These are phyloP conservation scores for Onychostoma macrolepis DNA, from an alignment of 2,113 vertebrate species.

Conservation along the genomic window DNA sequence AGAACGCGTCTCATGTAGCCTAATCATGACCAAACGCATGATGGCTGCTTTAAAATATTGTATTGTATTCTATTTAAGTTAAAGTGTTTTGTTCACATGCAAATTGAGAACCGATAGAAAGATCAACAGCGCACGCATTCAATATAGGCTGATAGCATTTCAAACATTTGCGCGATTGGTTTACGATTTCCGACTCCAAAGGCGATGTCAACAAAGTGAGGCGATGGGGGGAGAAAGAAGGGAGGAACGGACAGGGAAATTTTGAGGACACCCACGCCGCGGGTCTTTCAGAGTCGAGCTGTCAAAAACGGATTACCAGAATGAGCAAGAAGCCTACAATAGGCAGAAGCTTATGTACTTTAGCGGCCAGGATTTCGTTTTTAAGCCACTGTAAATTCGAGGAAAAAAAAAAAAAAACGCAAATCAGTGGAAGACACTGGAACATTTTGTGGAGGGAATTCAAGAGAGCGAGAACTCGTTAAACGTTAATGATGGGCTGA, in stretches of 20 bases:
- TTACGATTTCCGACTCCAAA: constrained; percentile 11
- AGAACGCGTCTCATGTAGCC: background rate
- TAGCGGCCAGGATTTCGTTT: constrained; percentile 70
- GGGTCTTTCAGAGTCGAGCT: constrained; percentile 66
- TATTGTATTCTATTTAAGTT: background rate
- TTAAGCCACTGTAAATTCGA: constrained; percentile 74
- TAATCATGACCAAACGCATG: background rate
- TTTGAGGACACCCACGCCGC: constrained; percentile 56
- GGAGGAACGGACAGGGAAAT: constrained; percentile 32
- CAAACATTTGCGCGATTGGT: background rate
- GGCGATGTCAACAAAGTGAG: constrained; percentile 18
- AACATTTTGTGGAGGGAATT: constrained; percentile 39
- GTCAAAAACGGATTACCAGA: constrained; percentile 75
- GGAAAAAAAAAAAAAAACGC: constrained; percentile 57
- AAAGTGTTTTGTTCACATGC: background rate
- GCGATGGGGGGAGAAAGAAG: background rate
- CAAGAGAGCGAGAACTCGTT: constrained; percentile 6
- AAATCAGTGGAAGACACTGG: constrained; percentile 59
- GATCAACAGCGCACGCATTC: background rate
- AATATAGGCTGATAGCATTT: constrained; percentile 8
- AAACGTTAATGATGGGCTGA: background rate
- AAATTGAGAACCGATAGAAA: constrained; percentile 14
- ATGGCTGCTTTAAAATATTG: background rate
- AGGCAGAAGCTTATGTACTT: constrained; percentile 73
- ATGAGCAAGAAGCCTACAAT: constrained; percentile 70